phyloP scores from a whole-genome alignment of 1,140 invertebrate genomes.

The Calephelis virginiensis region DNA sequence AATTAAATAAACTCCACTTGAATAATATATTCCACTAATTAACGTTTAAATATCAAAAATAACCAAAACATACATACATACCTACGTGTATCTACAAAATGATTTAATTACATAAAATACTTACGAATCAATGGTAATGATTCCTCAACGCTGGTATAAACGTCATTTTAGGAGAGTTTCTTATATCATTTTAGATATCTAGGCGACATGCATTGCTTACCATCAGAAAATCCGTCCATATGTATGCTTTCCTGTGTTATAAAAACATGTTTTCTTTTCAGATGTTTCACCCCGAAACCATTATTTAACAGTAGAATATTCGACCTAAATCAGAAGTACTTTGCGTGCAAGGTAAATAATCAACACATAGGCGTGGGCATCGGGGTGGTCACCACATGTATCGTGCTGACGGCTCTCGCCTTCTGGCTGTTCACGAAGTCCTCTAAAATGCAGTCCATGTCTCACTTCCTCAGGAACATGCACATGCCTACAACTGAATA shows the following conservation, averaged over 20 bases:
- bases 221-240: neutral
- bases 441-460: conserved; percentile 40
- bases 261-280: conserved; percentile 40
- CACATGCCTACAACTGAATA: conserved; percentile 41
- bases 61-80: no score
- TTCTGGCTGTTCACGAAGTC: conserved; percentile 53
- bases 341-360: conserved; percentile 35
- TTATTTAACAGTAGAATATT: conserved; percentile 56
- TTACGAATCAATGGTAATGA: no score
- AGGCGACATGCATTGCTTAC: neutral
- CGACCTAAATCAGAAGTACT: conserved; percentile 51
- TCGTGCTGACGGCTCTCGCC: conserved; percentile 40
- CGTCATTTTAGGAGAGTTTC: no score
- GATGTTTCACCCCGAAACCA: conserved; percentile 52
- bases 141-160: no score
- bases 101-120: no score
- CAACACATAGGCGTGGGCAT: conserved; percentile 37
- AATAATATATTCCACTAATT: no score
- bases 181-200: no score
- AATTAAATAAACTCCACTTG: no score
- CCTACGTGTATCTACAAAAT: no score
- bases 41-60: no score
- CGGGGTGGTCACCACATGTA: conserved; percentile 41
- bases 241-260: neutral
- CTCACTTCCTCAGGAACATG: conserved; percentile 34